Evolutionary conservation across 2,888 invertebrate genomes (phyloP).

Genomic region (Lepidocyrtoides sp.): DNA sequence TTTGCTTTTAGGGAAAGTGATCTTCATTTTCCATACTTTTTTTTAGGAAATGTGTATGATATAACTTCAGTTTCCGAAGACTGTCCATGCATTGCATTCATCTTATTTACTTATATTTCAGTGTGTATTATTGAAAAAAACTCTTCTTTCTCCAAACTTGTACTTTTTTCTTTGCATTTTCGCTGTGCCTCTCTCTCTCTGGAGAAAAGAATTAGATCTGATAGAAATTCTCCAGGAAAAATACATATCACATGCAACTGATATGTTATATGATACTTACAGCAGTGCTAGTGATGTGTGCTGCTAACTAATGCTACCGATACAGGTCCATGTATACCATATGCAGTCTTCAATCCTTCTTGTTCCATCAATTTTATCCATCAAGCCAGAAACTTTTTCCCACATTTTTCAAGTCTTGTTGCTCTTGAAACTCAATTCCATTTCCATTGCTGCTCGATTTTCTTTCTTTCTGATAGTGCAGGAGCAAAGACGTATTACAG

Average conservation of each 20-base stretch:
- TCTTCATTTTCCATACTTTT: background rate
- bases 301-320: background rate
- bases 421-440: slow-evolving; percentile 78
- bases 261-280: background rate
- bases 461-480: slow-evolving; percentile 41
- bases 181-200: slow-evolving; percentile 15
- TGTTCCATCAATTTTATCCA: slow-evolving; percentile 77
- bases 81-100: slow-evolving; percentile 30
- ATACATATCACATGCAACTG: too few species aligned
- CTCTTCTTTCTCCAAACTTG: slow-evolving; percentile 22
- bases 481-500: background rate
- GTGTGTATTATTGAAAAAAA: slow-evolving; percentile 54
- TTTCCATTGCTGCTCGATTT: slow-evolving; percentile 75
- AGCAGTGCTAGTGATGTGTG: background rate
- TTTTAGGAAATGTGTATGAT: background rate
- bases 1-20: too few species aligned
- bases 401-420: slow-evolving; percentile 70
- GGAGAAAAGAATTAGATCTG: slow-evolving; percentile 62
- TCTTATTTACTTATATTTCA: slow-evolving; percentile 55
- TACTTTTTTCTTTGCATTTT: slow-evolving; percentile 32
- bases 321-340: too few species aligned
- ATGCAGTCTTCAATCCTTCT: slow-evolving; percentile 77
- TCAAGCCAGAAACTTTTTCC: slow-evolving; percentile 73
- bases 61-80: background rate
- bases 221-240: slow-evolving; percentile 46